A percentile compares a stretch with the other conserved stretches of the same genome.
phyloP scores from a whole-genome alignment of 2,888 invertebrate genomes.

The Nemotelus nigrinus region DNA sequence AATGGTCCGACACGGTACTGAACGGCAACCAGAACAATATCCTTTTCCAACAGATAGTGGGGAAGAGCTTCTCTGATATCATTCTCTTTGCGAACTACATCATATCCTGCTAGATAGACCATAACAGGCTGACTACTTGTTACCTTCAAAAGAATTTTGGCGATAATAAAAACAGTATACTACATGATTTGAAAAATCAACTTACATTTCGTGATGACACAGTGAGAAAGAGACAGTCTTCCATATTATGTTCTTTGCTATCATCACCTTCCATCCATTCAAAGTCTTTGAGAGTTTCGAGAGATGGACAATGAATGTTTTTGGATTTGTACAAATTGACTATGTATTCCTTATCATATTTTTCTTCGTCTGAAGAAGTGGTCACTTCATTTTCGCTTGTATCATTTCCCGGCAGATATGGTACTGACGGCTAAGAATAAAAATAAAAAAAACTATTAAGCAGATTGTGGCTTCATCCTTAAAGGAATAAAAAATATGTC shows the following conservation, averaged over 20 bases:
- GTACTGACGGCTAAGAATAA: constrained; percentile 26
- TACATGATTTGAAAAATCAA: background rate
- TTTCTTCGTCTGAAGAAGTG: constrained; percentile 7
- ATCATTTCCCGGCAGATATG: constrained; percentile 4
- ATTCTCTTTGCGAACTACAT: constrained; percentile 21
- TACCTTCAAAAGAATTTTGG: constrained; percentile 15
- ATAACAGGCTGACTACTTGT: constrained; percentile 41
- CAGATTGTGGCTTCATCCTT: background rate
- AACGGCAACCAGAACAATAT: constrained; percentile 60
- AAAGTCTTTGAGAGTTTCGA: constrained; percentile 15
- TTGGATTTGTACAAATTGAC: constrained; percentile 12
- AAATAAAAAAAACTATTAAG: background rate
- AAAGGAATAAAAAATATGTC: too few species aligned
- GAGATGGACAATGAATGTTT: constrained; percentile 13
- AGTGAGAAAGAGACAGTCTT: constrained; percentile 23
- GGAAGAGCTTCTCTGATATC: constrained; percentile 58
- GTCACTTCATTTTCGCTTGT: background rate
- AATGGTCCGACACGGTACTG: constrained; percentile 63
- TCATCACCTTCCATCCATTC: background rate
- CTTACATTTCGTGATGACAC: constrained; percentile 32
- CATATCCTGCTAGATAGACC: constrained; percentile 44
- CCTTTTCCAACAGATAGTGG: constrained; percentile 60
- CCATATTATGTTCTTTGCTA: background rate
- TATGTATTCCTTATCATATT: background rate
- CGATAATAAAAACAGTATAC: background rate